Conservation (phyloP, 2,113 vertebrate genomes). For the Ammodramus savannarum region DNA sequence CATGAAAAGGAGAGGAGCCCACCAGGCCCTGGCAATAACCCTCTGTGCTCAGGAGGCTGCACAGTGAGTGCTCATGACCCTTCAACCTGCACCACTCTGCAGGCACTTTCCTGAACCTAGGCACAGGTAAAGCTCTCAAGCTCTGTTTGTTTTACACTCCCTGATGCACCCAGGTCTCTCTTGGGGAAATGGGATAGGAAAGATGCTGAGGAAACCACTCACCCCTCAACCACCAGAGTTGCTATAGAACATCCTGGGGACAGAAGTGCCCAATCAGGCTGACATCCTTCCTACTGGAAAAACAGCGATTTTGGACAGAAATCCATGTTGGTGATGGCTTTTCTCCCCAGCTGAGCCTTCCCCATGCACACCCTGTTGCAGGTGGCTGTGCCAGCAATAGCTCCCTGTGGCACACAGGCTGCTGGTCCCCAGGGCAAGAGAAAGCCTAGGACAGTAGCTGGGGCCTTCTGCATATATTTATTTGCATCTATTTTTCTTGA, state of each 20-base stretch:
- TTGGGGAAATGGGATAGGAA: fast-evolving
- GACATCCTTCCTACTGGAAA: background rate
- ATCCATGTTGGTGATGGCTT: background rate
- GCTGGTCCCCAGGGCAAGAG: background rate
- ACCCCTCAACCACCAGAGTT: background rate
- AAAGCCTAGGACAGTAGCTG: fast-evolving
- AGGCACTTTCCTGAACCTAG: background rate
- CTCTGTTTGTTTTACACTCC: background rate
- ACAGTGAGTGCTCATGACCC: fast-evolving
- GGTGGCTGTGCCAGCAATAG: background rate
- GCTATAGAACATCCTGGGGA: background rate
- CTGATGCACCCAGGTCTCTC: background rate
- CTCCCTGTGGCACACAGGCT: background rate
- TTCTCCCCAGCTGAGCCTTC: background rate
- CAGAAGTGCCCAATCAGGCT: background rate
- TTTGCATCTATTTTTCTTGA: background rate
- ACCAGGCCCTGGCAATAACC: background rate
- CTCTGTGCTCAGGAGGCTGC: background rate
- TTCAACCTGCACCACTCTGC: background rate
- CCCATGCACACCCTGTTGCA: fast-evolving
- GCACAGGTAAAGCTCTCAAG: background rate
- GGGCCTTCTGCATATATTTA: background rate
- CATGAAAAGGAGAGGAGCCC: background rate
- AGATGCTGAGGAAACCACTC: background rate
- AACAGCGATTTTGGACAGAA: background rate